These are phyloP conservation scores for Anser cygnoides DNA, from an alignment of 2,113 vertebrate species.

Conservation along the genomic window DNA sequence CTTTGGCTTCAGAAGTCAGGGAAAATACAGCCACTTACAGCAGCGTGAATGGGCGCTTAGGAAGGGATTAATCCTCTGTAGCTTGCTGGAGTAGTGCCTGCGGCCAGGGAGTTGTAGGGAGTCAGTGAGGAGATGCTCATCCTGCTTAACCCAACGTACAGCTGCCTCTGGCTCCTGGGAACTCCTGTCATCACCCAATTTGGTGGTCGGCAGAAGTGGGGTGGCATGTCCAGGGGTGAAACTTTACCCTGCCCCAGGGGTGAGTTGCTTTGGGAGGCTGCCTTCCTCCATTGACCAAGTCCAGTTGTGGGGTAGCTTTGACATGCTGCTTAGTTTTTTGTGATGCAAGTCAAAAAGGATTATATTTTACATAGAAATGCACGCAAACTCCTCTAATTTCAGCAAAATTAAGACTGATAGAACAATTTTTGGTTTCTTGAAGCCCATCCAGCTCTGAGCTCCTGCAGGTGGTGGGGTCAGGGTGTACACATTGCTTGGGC, in stretches of 20 bases:
- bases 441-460: neutral
- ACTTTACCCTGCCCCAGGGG: neutral
- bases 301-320: neutral
- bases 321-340: neutral
- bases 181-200: neutral
- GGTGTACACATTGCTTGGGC: fast-evolving
- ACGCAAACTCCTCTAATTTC: neutral
- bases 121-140: fast-evolving
- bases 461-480: too few relatives aligned
- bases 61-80: neutral
- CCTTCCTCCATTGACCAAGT: fast-evolving
- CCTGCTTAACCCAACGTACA: fast-evolving
- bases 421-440: neutral
- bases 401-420: neutral
- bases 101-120: too few relatives aligned
- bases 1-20: neutral
- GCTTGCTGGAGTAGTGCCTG: neutral
- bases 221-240: neutral
- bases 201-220: neutral
- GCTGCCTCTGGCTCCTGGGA: neutral
- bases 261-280: neutral
- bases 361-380: neutral
- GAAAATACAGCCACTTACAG: neutral
- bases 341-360: neutral
- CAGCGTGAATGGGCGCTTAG: neutral